Evolutionary conservation across 1,140 invertebrate species (phyloP).

Genomic region (Lerema accius): DNA sequence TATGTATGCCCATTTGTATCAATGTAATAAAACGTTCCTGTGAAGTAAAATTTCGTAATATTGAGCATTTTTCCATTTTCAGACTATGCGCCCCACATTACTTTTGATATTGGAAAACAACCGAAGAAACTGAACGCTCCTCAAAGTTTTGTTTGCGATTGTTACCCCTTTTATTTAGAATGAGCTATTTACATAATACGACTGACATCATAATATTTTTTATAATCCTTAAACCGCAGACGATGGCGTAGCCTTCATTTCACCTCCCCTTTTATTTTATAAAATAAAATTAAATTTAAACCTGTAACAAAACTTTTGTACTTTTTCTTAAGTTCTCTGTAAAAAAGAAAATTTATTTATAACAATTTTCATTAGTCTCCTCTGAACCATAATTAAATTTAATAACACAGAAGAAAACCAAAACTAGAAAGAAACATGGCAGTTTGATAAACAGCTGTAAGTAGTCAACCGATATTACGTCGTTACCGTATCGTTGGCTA

Average conservation of each 20-base stretch:
- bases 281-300: too few relatives aligned
- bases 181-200: not conserved
- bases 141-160: slow-evolving; percentile 28
- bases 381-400: too few relatives aligned
- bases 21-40: not conserved
- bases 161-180: slow-evolving; percentile 19
- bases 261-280: too few relatives aligned
- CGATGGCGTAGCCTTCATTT: too few relatives aligned
- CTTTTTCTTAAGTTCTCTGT: too few relatives aligned
- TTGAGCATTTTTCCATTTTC: not conserved
- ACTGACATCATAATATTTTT: not conserved
- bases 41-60: not conserved
- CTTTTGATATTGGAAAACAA: slow-evolving; percentile 24
- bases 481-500: not conserved
- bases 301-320: too few relatives aligned
- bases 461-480: not conserved
- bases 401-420: not conserved
- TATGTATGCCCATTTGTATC: too few relatives aligned
- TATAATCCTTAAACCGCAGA: too few relatives aligned
- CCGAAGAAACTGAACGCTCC: slow-evolving; percentile 22
- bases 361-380: too few relatives aligned
- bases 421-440: too few relatives aligned
- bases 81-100: not conserved
- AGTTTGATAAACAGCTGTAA: too few relatives aligned
- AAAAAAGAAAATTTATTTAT: too few relatives aligned